Evolutionary conservation across 37 sponge, comb jelly and placozoan genomes (phyloP).

Genomic region (Eunapius fragilis): DNA sequence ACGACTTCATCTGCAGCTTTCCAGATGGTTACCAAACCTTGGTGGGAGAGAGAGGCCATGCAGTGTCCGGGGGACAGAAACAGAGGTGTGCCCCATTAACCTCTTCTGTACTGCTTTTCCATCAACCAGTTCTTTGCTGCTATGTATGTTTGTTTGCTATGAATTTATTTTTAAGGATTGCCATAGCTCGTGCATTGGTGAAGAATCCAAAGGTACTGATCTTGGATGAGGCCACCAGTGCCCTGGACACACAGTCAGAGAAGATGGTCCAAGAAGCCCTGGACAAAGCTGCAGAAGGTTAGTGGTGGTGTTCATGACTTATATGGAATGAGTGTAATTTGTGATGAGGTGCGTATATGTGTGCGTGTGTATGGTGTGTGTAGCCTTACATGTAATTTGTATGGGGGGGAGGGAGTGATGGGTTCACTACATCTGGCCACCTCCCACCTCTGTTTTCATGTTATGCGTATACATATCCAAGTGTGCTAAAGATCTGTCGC

Average conservation of each 20-base stretch:
- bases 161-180: no score
- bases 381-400: no score
- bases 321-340: no score
- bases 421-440: no score
- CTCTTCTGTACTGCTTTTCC: no score
- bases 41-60: slow-evolving; percentile 86
- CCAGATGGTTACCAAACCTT: slow-evolving; percentile 85
- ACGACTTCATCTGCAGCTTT: slow-evolving; percentile 75
- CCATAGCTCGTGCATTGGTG: slow-evolving; percentile 49
- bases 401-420: no score
- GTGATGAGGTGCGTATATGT: neutral
- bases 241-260: slow-evolving; percentile 77
- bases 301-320: no score
- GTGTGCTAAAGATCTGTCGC: no score
- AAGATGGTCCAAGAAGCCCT: slow-evolving; percentile 68
- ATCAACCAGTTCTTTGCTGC: no score
- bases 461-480: no score
- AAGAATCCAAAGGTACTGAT: slow-evolving; percentile 76
- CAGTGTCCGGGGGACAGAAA: slow-evolving; percentile 93
- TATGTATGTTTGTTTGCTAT: no score
- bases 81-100: slow-evolving; percentile 66
- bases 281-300: slow-evolving; percentile 47
- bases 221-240: slow-evolving; percentile 85
- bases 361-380: neutral
- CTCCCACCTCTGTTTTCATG: no score